Base-by-base conservation (phyloP, 2,888 invertebrate genomes). In the Leucania comma region DNA sequence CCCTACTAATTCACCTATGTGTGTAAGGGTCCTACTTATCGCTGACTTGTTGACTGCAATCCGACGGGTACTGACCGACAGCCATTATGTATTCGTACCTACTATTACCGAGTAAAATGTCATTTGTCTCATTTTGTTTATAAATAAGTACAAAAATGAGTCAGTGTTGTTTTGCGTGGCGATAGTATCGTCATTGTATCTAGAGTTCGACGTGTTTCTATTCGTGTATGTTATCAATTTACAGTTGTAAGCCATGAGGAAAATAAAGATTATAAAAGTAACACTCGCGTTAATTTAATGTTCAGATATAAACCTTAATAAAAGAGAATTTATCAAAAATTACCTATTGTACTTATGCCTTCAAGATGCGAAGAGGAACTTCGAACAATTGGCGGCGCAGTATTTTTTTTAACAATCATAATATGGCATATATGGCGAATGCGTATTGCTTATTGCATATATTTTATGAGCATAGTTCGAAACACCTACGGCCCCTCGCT, bases 21-120 rank as follows among this genome's bases (percentile, higher is more conserved):
- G 70, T 61, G 69, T 38, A 75, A 75, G 53, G 66, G 51, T 67
- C 32, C 57, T 63, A 64, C 42, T 71, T 76, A 79, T 76, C 64
- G 51, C 50, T n/a, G 46, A 24, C 53, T 58, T 67, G 57, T 70
- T 65, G 61, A 65, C 75, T 63, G 61, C 66, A 57, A 50, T 62
- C 67, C 26, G 29, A n/a, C 78, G 71, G 42, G 46, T 61, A 62
- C 42, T 81, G 71, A 79, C 81, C 68, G 77, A 79, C 56, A 67
- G 26, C 35, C 14, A 14, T 29, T 48, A 35, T 50, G 3, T 20
- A 53, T 17, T 32, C 26, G 32, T 80, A 50, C 29, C 62, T 64
- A 61, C 24, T 51, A n/a, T n/a, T n/a, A 26, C 38, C 14, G 56
- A 60, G 51, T 26, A 29, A 42, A 65, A 32, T 50, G 48, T 20